These are phyloP conservation scores for Chromis chromis DNA, from an alignment of 2,797 vertebrate species.

Conservation along the genomic window DNA sequence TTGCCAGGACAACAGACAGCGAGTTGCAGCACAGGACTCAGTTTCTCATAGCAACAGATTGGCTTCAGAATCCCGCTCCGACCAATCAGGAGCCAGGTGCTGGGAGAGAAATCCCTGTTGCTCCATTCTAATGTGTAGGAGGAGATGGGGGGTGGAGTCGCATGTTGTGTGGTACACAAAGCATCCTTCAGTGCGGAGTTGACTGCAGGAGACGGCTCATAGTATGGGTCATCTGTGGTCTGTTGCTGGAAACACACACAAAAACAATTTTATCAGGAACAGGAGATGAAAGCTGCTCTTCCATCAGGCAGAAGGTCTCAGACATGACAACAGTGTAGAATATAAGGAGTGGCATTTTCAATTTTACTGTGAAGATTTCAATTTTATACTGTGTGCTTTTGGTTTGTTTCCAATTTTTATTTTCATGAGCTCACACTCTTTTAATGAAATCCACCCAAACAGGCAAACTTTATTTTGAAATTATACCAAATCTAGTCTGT, in stretches of 20 bases:
- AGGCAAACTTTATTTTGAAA: too few relatives aligned
- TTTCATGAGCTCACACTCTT: too few relatives aligned
- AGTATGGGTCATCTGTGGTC: constrained; percentile 24
- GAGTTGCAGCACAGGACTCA: constrained; percentile 60
- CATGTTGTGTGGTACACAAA: constrained; percentile 56
- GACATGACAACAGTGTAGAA: too few relatives aligned
- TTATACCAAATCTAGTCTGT: too few relatives aligned
- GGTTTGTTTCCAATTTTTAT: neutral
- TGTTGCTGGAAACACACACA: constrained; percentile 10
- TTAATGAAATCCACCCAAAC: too few relatives aligned
- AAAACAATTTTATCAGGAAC: neutral
- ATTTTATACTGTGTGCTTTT: neutral
- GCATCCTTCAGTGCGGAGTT: constrained; percentile 44
- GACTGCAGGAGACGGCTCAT: constrained; percentile 11
- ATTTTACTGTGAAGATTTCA: too few relatives aligned
- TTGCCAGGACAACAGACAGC: constrained; percentile 82
- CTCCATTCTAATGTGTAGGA: constrained; percentile 50
- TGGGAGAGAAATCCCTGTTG: constrained; percentile 67
- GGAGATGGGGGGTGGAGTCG: constrained; percentile 44
- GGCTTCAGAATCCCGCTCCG: constrained; percentile 54
- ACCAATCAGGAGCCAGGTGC: constrained; percentile 69
- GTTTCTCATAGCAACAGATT: constrained; percentile 81
- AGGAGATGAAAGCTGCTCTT: neutral
- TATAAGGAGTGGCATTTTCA: too few relatives aligned
- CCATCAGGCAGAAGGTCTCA: neutral